Evolutionary conservation across 2,797 vertebrate species (phyloP).

Genomic region (Acanthurus tractus): DNA sequence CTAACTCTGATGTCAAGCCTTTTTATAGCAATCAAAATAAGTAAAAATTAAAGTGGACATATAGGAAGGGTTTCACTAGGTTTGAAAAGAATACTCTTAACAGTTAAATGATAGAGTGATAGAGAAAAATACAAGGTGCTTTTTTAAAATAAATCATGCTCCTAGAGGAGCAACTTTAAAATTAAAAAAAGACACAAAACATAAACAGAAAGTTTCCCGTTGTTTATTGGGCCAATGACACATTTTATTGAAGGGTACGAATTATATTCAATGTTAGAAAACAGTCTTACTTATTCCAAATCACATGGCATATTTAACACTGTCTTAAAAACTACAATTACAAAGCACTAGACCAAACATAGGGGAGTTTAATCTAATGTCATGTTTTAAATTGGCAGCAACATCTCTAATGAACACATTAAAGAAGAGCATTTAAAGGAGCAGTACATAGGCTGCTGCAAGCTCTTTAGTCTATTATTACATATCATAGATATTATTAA

Average conservation of each 20-base stretch:
- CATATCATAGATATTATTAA: background rate
- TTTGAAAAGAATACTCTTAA: too few relatives aligned
- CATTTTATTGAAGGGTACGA: constrained; percentile 54
- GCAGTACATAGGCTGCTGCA: constrained; percentile 12
- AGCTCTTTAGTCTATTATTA: constrained; percentile 6
- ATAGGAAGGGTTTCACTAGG: too few relatives aligned
- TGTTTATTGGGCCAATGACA: constrained; percentile 60
- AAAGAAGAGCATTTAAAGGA: constrained; percentile 14
- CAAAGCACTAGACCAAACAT: constrained; percentile 9
- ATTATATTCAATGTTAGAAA: constrained; percentile 49
- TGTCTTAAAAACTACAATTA: too few relatives aligned
- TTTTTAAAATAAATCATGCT: background rate
- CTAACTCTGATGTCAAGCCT: too few relatives aligned
- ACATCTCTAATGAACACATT: background rate
- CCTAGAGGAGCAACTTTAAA: background rate
- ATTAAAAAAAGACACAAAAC: constrained; percentile 22
- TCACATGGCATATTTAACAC: constrained; percentile 6
- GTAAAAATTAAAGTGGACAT: too few relatives aligned
- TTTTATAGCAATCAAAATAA: too few relatives aligned
- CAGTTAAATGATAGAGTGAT: too few relatives aligned
- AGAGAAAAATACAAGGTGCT: background rate
- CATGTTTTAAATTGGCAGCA: background rate
- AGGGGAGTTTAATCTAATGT: background rate
- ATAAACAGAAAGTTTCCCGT: constrained; percentile 29
- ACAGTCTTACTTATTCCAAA: constrained; percentile 32